These are phyloP conservation scores for Scartelaos histophorus DNA, from an alignment of 2,113 vertebrate species.

Conservation along the genomic window DNA sequence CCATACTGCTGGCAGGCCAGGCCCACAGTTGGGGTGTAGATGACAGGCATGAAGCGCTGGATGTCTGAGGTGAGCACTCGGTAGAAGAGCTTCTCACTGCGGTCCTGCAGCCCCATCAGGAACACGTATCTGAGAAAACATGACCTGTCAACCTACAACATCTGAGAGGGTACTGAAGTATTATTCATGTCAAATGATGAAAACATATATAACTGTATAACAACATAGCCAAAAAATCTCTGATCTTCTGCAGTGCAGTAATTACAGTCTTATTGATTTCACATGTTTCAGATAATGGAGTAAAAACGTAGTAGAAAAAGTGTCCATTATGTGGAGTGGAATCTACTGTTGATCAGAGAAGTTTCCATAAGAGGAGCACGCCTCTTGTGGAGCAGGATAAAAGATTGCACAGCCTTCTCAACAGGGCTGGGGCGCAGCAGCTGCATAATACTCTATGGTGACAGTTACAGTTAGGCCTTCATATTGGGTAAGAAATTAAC, in stretches of 20 bases:
- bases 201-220: background rate
- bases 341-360: conserved; percentile 58
- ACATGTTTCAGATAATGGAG: conserved; percentile 41
- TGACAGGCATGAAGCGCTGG: conserved; percentile 95
- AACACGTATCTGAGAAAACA: conserved; percentile 86
- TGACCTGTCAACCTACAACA: conserved; percentile 39
- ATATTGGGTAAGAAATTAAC: conserved; percentile 28
- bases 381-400: conserved; percentile 61
- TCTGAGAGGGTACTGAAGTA: conserved; percentile 14
- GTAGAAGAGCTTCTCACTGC: conserved; percentile 97
- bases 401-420: conserved; percentile 41
- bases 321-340: conserved; percentile 39
- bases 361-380: conserved; percentile 62
- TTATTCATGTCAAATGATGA: conserved; percentile 51
- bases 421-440: conserved; percentile 36
- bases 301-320: conserved; percentile 40
- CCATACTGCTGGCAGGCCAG: conserved; percentile 95
- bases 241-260: conserved; percentile 13
- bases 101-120: conserved; percentile 94
- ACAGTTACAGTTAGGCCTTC: conserved; percentile 41
- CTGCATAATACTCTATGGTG: conserved; percentile 51
- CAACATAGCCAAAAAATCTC: background rate
- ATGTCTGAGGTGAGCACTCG: conserved; percentile 87
- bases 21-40: conserved; percentile 96
- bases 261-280: conserved; percentile 28